Conservation (phyloP, 2,113 vertebrate genomes). For the Nothobranchius kuhntae region DNA sequence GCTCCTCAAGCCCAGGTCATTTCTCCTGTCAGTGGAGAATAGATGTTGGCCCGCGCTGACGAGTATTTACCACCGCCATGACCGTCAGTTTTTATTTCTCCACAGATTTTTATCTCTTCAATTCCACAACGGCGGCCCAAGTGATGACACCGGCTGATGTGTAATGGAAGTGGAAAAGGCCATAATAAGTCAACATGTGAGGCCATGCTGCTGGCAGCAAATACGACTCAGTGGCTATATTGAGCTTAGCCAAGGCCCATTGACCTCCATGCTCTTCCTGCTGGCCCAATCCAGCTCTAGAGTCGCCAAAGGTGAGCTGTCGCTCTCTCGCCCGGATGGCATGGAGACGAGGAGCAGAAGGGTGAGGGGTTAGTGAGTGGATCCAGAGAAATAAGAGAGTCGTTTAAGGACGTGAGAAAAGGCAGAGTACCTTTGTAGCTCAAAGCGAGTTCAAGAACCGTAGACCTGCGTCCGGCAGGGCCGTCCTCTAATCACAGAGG, state of each 20-base stretch:
- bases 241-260: slow-evolving; percentile 30
- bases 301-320: slow-evolving; percentile 3
- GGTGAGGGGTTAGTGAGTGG: background rate
- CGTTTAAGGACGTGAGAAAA: background rate
- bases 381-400: background rate
- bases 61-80: background rate
- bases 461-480: slow-evolving; percentile 12
- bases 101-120: slow-evolving; percentile 23
- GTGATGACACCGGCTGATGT: background rate
- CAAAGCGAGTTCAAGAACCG: slow-evolving; percentile 17
- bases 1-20: background rate
- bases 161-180: slow-evolving; percentile 16
- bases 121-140: slow-evolving; percentile 7
- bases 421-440: slow-evolving; percentile 1
- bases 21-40: slow-evolving; percentile 5
- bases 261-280: slow-evolving; percentile 26
- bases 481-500: slow-evolving; percentile 33
- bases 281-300: background rate
- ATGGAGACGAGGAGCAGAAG: slow-evolving; percentile 6
- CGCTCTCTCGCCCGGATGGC: background rate
- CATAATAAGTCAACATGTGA: slow-evolving; percentile 24
- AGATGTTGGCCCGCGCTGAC: background rate
- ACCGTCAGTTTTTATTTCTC: background rate
- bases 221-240: slow-evolving; percentile 43
- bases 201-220: slow-evolving; percentile 11